Conservation (phyloP, 2,113 vertebrate genomes). For the Rhineura floridana region DNA sequence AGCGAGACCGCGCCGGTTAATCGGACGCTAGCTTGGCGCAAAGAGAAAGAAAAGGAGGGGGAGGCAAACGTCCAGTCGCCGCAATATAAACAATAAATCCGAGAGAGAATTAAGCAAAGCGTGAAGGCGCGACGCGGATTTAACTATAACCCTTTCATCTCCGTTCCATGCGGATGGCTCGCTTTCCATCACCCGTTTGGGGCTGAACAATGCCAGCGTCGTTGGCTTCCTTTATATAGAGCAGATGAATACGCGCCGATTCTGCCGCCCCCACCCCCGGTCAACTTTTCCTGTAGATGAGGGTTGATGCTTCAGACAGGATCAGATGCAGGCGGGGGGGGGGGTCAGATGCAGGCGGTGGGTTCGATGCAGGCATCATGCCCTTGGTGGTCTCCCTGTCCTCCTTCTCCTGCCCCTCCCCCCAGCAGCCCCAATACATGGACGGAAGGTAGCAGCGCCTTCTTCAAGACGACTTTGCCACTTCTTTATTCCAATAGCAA, state of each 20-base stretch:
- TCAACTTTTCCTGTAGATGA: neutral
- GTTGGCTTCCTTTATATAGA: neutral
- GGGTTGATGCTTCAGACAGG: neutral
- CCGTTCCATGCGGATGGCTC: neutral
- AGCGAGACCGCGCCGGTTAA: neutral
- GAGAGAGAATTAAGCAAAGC: constrained; percentile 63
- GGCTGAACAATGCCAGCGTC: neutral
- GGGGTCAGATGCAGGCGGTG: too few species aligned
- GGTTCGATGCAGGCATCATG: too few species aligned
- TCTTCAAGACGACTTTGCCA: too few species aligned
- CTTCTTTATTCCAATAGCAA: neutral
- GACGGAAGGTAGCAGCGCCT: neutral
- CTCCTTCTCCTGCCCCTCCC: too few species aligned
- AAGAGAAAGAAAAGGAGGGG: constrained; percentile 42
- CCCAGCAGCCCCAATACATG: too few species aligned
- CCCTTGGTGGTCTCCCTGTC: too few species aligned
- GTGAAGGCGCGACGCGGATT: constrained; percentile 58
- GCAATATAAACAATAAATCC: constrained; percentile 56
- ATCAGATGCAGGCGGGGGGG: too few species aligned
- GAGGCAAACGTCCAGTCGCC: constrained; percentile 48
- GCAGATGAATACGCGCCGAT: too few species aligned
- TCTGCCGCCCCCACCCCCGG: too few species aligned
- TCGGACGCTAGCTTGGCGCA: neutral
- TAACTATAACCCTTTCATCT: constrained; percentile 59
- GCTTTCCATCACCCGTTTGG: neutral